phyloP scores from a whole-genome alignment of 2,113 vertebrate species.

The Melanerpes aurifrons region DNA sequence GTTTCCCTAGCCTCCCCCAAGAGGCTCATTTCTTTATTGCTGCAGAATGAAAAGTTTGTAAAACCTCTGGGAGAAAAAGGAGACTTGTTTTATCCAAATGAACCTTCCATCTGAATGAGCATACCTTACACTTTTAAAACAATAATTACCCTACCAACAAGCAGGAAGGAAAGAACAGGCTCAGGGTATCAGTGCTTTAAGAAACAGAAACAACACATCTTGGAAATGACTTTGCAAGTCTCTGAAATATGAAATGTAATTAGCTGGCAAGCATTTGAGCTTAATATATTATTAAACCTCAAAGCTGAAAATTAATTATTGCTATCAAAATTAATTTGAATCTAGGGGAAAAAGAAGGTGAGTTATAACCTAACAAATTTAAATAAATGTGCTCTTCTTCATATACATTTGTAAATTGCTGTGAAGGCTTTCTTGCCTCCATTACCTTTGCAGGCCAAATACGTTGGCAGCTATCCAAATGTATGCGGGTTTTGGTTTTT shows the following conservation, averaged over 20 bases:
- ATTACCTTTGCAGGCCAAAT: not conserved
- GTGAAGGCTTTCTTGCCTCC: not conserved
- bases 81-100: not conserved
- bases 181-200: not conserved
- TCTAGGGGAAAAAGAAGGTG: not conserved
- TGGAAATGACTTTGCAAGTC: not conserved
- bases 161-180: not conserved
- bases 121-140: not conserved
- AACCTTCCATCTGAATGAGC: not conserved
- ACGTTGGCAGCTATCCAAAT: not conserved
- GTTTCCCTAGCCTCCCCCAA: not conserved
- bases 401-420: not conserved
- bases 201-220: not conserved
- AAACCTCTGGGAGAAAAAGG: not conserved
- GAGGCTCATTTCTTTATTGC: not conserved
- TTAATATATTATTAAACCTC: constrained; percentile 46
- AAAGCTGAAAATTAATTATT: constrained; percentile 60
- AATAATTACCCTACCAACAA: constrained; percentile 3
- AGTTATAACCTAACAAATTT: not conserved
- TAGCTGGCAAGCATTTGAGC: not conserved
- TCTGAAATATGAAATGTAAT: constrained; percentile 45
- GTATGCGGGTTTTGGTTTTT: not conserved
- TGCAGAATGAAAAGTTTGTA: not conserved
- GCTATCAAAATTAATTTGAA: constrained; percentile 30
- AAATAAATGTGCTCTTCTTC: not conserved